Base-by-base conservation (phyloP, 2,888 invertebrate genomes). In the Yponomeuta cagnagella region DNA sequence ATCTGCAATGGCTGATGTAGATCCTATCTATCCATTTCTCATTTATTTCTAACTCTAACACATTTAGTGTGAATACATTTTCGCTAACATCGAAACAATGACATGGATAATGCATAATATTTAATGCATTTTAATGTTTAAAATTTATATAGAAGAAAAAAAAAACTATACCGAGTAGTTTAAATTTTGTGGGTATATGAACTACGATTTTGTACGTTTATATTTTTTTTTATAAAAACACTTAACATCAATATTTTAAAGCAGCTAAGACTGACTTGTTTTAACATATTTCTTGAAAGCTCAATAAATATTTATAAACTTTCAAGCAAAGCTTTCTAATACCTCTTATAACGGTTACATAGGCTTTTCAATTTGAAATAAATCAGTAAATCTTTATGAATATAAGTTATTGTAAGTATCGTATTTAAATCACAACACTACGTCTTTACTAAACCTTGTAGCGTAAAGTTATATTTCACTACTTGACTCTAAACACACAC, bases 1-100 rank as follows among this genome's bases (percentile, higher is more conserved):
- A 77, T 82, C 85, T 87, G 90, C 77, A 82, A 92, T 92, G 92
- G 92, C 92, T 92, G 92, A 71, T 84, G 78, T 91, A 88, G 85
- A 78, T 78, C 84, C 73, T 77, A 73, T 80, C 85, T 82, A 83
- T 68, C 75, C 87, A 88, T 87, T 86, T 85, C 87, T 72, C 71
- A 65, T 84, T 43, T 87, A 86, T 81, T 84, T 75, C 73, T 75
- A 74, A 72, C 75, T 76, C 75, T 72, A 74, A 79, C 75, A 74
- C 52, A 43, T 43, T 70, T 68, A 63, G 73, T 69, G 48, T 33
- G 70, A 52, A 63, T 74, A 77, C 74, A 77, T 74, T 72, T 30
- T 76, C 74, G 72, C 76, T 76, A 77, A 76, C 77, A 78, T 73
- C 74, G 71, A 69, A 63, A 58, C 15, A 12, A 58, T 12, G 52